Base-by-base conservation (phyloP, 2,888 invertebrate genomes). In the Xylota segnis region DNA sequence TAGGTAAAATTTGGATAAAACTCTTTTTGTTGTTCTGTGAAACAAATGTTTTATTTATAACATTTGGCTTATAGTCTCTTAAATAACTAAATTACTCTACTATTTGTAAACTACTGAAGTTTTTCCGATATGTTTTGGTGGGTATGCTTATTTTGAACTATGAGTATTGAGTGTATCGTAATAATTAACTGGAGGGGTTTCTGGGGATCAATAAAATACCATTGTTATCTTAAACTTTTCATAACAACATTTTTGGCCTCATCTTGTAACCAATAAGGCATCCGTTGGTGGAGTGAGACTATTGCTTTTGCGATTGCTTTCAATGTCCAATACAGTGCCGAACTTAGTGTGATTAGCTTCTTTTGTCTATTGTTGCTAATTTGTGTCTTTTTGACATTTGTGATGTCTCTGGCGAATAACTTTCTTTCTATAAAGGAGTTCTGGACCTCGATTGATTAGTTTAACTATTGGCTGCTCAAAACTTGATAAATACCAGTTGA, bases 61-160 rank as follows among this genome's bases (percentile, higher is more conserved):
- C 10, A 34, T 10, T 47, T 14, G 29, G 32, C 16, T 37, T 32
- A 50, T 6, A 9, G 40, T 9, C 52, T 66, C 3, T 10, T 40
- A 40, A 10, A 23, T 23, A 43, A 37, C 34, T 18, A 29, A 6
- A 54, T 9, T 54, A 27, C 2, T 43, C 4, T 32, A 14, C 47
- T 9, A 58, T 18, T 68, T 43, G 65, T 65, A 56, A 56, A 27
- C 16, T 32, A 32, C 18, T 54, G 9, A 40, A 37, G 29, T 61
- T 16, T 47, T 56, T 75, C 27, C 54, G 75, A 75, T 75, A 75
- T 75, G 75, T 65, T 58, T 75, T 65, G 75, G 75, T 75, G 75
- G 75, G 75, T 58, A 37, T 14, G 43, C 58, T 47, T 14, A 23
- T 34, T 75, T 65, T 75, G 56, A 65, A 75, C 75, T 45, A 54